Evolutionary conservation across 2,888 invertebrate genomes (phyloP), one percentile per base, ranked within the genome.

Genomic region (Aspidiotus destructor): DNA sequence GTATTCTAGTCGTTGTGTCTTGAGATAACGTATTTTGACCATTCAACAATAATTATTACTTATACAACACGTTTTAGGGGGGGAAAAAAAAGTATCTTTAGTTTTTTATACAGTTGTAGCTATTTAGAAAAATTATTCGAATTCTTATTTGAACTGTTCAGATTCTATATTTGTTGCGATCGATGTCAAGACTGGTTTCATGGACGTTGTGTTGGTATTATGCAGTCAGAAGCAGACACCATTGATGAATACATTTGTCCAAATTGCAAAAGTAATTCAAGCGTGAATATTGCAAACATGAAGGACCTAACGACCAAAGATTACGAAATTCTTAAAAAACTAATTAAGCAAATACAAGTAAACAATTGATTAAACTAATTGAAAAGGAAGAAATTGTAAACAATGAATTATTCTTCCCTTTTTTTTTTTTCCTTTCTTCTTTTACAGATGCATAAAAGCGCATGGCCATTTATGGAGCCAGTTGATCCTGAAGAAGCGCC

Each of bases 171-270:
- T 75, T 97, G 96, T 77, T 99, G 99, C 78, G 99, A 99, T 80
- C 87, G 89, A 72, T 99, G 99, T 79, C 94, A 97, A 78, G 97
- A 95, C 79, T 99, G 99, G 99, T 98, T 96, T 81, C 98, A 98
- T 78, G 97, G 97, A 8, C 84, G 92, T 70, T 98, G 98, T 79
- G 97, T 98, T 58, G 97, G 97, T 53, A 92, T 95, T 75, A 79
- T 93, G 62, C 93, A 92, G 76, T 90, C 91, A 5, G 94, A 94
- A 77, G 96, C 94, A 28, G 92, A 95, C 76, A 89, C 89, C 74
- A 92, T 97, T 73, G 96, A 95, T 75, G 93, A 94, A 75, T 99
- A 98, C 76, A 86, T 93, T 73, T 98, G 98, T 81, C 98, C 98
- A 0, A 89, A 89, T 77, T 98, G 98, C 79, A 91, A 93, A 77